Conservation (phyloP, 1,140 invertebrate species). For the Tetraneura akinire region DNA sequence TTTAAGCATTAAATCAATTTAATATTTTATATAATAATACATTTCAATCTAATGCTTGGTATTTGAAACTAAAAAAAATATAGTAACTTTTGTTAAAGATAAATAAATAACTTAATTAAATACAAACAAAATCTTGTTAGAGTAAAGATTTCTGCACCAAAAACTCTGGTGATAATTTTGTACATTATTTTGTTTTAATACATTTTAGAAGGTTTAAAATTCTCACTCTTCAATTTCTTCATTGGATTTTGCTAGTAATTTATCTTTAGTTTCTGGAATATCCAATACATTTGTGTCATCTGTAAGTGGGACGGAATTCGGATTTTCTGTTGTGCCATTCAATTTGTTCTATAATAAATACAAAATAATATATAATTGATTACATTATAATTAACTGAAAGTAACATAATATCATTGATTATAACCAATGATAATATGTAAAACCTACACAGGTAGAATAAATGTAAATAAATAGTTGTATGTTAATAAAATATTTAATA, state of each 20-base stretch:
- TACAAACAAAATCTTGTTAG: conserved; percentile 29
- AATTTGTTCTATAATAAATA: conserved; percentile 26
- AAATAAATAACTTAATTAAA: conserved; percentile 33
- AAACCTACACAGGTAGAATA: too few relatives aligned
- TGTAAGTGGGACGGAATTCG: conserved; percentile 43
- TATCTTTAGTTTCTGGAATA: conserved; percentile 34
- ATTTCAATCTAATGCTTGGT: conserved; percentile 1
- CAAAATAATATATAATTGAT: background rate
- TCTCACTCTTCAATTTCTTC: conserved; percentile 50
- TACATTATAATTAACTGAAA: background rate
- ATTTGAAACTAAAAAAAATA: conserved; percentile 16
- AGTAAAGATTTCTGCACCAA: background rate
- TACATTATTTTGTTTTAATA: conserved; percentile 11
- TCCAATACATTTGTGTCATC: conserved; percentile 43
- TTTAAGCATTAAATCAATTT: conserved; percentile 8
- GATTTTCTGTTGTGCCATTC: background rate
- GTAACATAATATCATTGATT: background rate
- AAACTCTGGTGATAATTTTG: conserved; percentile 10
- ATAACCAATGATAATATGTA: too few relatives aligned
- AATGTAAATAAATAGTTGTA: background rate
- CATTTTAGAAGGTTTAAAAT: background rate
- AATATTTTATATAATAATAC: background rate
- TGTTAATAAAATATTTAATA: conserved; percentile 16
- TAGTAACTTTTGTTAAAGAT: conserved; percentile 32
- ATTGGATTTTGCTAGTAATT: conserved; percentile 30